Base-by-base conservation (phyloP, 2,888 invertebrate species). In the Sarcophaga rosellei region DNA sequence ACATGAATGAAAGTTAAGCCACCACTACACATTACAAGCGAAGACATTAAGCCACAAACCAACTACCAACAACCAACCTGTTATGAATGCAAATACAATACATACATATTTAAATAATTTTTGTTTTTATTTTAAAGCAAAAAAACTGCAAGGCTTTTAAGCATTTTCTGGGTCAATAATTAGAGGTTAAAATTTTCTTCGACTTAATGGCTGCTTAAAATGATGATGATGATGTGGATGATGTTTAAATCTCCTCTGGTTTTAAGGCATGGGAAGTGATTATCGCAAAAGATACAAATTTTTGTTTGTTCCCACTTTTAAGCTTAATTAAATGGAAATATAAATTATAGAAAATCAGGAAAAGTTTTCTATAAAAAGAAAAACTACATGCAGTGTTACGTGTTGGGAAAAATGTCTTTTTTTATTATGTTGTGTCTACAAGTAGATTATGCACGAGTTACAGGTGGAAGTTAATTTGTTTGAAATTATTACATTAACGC, bases 1-100 rank as follows among this genome's bases (percentile, higher is more conserved):
- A 74, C 72, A 79, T 73, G 78, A 76, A 81, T 88, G 88, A 84
- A 88, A 88, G 86, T 84, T 84, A 77, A 77, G 65, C 59, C 83
- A 78, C 45, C 63, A 68, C 35, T 8, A 25, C 3, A 25, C 23
- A 21, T 17, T 17, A 35, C 2, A 35, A 10, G 35, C 35, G 35
- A 8, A 35, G 35, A 10, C 35, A 35, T 35, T 35, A 35, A 35
- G 35, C 35, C 35, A 35, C 53, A 53, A 12, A 53, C 53, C 4
- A 4, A 47, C 47, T 15, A 11, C 15, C 47, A 53, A 5, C 53
- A 53, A 53, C n/a, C 35, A 47, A 63, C 59, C 74, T 80, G 84
- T 53, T 59, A 35, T 75, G 84, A 70, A 84, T 84, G 75, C 75
- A 75, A 84, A 84, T 35, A 35, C 8, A 35, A 35, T 84, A n/a